Evolutionary conservation across 2,888 invertebrate genomes (phyloP).

Genomic region (Pristionchus japonicus): DNA sequence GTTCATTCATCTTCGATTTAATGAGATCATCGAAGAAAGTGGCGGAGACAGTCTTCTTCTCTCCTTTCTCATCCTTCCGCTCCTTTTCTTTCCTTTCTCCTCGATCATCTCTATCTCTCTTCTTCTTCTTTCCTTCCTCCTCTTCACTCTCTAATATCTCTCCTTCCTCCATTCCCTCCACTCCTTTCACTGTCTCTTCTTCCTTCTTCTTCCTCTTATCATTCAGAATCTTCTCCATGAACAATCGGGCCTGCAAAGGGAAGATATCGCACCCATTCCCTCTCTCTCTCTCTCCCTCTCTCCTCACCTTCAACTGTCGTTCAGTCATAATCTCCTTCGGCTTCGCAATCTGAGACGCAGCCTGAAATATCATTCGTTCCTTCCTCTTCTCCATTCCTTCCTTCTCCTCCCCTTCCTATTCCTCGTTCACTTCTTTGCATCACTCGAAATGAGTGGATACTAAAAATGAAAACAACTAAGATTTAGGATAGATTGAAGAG

Average conservation of each 20-base stretch:
- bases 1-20: constrained; percentile 35
- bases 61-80: constrained; percentile 1
- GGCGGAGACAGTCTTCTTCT: constrained; percentile 25
- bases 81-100: neutral
- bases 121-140: constrained; percentile 10
- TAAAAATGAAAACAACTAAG: neutral
- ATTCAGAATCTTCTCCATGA: constrained; percentile 67
- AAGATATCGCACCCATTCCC: neutral
- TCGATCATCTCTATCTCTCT: neutral
- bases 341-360: neutral
- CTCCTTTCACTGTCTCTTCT: constrained; percentile 53
- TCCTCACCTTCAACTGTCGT: constrained; percentile 42
- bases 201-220: constrained; percentile 62
- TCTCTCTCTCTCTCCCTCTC: neutral
- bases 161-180: constrained; percentile 46
- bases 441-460: neutral
- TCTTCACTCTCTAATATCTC: constrained; percentile 37
- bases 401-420: no score
- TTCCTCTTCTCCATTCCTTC: neutral
- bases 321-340: constrained; percentile 27
- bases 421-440: neutral
- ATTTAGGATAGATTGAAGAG: neutral
- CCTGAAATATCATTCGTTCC: constrained; percentile 6
- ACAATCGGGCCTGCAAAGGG: constrained; percentile 58
- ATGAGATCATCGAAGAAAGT: constrained; percentile 20